Base-by-base conservation (phyloP, 2,888 invertebrate species). In the Apotomis betuletana region DNA sequence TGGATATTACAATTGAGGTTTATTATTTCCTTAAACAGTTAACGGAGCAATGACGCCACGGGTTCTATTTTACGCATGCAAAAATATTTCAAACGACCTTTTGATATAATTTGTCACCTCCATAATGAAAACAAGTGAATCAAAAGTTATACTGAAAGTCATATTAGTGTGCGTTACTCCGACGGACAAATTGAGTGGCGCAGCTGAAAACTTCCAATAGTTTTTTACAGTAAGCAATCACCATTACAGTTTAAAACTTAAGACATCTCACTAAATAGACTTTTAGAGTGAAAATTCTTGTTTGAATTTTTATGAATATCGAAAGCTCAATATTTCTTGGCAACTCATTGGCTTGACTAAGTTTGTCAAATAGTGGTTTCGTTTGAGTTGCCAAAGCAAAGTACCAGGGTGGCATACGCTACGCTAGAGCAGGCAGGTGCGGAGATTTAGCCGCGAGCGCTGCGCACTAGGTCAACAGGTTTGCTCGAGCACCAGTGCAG, bases 381-480 rank as follows among this genome's bases (percentile, higher is more conserved):
- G 79, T 77, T 74, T 70, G 67, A 71, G 67, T 69, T 71, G 71
- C 49, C 70, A 61, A 65, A 69, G 12, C 61, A 41, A 9, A 72
- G 78, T 82, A 82, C 83, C 81, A 83, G 81, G 82, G 74, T 72
- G 74, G 79, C 79, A 83, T 83, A 79, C 75, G 80, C 78, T 83
- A 79, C 75, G 80, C 78, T 77, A 75, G 61, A 73, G 70, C 81
- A 79, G 80, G 83, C 85, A 88, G 87, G 86, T 88, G 83, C 80
- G 81, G 81, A 88, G 86, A 86, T 87, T 85, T 83, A 83, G 87
- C 90, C 87, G 82, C 83, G 77, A 87, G 88, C 89, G 81, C 78
- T 84, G 84, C 85, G 78, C 85, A 90, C 84, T 91, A 84, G 91
- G 91, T 92, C 91, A 91, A 92, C 87, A 90, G 87, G 88, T 87